Conservation (phyloP, 2,888 invertebrate species). For the Dusona sp. region DNA sequence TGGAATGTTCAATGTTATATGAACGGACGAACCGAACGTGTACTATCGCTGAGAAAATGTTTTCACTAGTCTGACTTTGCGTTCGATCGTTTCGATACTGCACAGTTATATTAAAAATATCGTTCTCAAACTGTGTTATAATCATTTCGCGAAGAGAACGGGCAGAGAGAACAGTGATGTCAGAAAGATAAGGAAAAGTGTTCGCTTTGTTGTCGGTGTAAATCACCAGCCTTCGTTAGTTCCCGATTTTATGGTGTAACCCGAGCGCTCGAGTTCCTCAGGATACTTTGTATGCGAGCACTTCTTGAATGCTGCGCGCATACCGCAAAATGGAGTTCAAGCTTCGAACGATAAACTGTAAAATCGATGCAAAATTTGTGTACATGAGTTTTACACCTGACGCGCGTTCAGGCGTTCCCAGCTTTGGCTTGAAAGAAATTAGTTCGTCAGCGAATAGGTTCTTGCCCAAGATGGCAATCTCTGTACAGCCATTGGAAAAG, state of each 20-base stretch:
- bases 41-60: background rate
- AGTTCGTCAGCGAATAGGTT: conserved; percentile 44
- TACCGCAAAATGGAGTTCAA: conserved; percentile 15
- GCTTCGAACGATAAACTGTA: conserved; percentile 42
- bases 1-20: background rate
- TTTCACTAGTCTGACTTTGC: background rate
- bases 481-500: conserved; percentile 3
- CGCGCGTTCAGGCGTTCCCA: conserved; percentile 18
- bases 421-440: conserved; percentile 53
- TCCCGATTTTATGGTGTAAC: conserved; percentile 61
- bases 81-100: background rate
- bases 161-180: conserved; percentile 14
- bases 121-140: background rate
- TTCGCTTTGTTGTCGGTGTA: conserved; percentile 58
- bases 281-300: conserved; percentile 29
- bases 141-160: conserved; percentile 15
- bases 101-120: background rate
- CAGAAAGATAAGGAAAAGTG: conserved; percentile 40
- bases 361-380: conserved; percentile 50
- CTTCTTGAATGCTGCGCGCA: conserved; percentile 3
- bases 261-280: conserved; percentile 31
- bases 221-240: conserved; percentile 64
- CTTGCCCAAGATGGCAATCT: background rate
- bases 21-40: background rate
- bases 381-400: conserved; percentile 29